Conservation (phyloP, 2,113 vertebrate genomes). For the Grallaria varia region DNA sequence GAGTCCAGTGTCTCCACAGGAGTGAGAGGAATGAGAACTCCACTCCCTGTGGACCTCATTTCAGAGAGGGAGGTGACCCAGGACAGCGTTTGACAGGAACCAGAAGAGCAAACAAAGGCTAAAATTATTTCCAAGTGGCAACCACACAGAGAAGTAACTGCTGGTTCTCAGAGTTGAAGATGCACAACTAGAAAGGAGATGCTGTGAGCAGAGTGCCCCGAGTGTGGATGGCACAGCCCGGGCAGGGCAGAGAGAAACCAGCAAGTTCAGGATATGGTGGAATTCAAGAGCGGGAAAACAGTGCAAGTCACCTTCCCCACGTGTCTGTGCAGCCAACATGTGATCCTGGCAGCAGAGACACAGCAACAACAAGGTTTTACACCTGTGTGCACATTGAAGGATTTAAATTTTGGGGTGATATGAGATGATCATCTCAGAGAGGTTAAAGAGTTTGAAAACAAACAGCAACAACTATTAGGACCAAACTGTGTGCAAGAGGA, state of each 20-base stretch:
- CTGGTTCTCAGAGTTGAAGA: background rate
- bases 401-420: background rate
- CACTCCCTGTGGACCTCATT: rapidly evolving
- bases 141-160: rapidly evolving
- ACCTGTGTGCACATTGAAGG: too few species aligned
- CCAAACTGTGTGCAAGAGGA: background rate
- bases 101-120: background rate
- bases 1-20: background rate
- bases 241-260: background rate
- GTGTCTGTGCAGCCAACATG: rapidly evolving
- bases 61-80: background rate
- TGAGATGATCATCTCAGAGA: background rate
- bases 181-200: background rate
- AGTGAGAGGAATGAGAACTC: background rate
- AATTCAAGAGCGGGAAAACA: background rate
- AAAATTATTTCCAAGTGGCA: background rate
- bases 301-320: background rate
- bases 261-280: background rate
- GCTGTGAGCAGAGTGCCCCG: background rate
- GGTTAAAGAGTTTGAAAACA: background rate
- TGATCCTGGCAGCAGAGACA: background rate
- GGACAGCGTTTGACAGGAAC: background rate
- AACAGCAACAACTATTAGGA: rapidly evolving
- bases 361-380: too few species aligned
- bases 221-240: background rate